Percentiles rank a stretch among this genome's conserved stretches.
These are phyloP conservation scores for Mystacornis crossleyi DNA, from an alignment of 2,113 vertebrate genomes.

Conservation along the genomic window DNA sequence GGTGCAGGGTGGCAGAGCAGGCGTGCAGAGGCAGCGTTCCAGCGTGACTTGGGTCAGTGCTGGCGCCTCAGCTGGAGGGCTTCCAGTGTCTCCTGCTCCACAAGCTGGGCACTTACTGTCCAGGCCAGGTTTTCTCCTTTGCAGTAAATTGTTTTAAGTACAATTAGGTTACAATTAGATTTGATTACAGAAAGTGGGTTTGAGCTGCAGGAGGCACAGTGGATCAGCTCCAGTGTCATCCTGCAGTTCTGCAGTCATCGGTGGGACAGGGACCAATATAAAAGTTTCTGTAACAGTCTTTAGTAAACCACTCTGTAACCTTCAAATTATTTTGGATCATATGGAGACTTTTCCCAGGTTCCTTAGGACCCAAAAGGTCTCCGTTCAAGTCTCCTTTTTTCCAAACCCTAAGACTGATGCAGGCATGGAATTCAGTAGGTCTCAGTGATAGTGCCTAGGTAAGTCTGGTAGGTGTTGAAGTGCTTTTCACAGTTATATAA, in stretches of 20 bases:
- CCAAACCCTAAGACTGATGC: background rate
- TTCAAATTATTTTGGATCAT: background rate
- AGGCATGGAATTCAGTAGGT: background rate
- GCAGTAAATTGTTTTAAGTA: background rate
- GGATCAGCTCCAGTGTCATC: background rate
- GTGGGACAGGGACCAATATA: background rate
- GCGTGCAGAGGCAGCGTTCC: background rate
- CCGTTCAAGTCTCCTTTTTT: background rate
- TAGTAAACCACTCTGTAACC: background rate
- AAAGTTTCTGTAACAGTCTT: background rate
- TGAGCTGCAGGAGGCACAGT: background rate
- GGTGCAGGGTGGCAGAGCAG: background rate
- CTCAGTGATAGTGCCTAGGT: background rate
- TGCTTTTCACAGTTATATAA: background rate
- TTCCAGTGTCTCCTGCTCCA: background rate
- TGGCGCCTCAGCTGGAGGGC: background rate
- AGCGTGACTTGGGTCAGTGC: accelerated
- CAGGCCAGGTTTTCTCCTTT: background rate
- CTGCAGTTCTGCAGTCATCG: background rate
- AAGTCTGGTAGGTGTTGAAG: background rate
- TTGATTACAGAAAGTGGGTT: background rate
- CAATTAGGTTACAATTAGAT: background rate
- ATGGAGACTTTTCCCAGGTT: background rate
- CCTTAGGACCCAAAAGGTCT: background rate
- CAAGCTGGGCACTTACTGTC: background rate